phyloP scores from a whole-genome alignment of 2,113 vertebrate species.

The Cyrtonyx montezumae region DNA sequence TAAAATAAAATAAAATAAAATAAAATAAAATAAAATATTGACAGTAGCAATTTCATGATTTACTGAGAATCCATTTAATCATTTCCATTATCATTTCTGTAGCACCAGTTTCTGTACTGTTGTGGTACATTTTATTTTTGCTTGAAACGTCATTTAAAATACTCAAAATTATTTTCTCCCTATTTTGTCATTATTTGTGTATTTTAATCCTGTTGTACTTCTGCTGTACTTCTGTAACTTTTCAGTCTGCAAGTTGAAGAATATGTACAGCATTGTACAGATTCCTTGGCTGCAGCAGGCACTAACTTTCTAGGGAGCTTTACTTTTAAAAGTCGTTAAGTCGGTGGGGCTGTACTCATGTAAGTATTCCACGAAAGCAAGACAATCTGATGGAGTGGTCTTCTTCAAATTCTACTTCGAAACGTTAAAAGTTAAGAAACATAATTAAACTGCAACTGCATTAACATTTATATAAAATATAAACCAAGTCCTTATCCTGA shows the following conservation, averaged over 20 bases:
- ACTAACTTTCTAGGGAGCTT: conserved; percentile 54
- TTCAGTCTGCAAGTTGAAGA: background rate
- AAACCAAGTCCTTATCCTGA: conserved; percentile 98
- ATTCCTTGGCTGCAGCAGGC: background rate
- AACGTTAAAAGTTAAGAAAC: conserved; percentile 91
- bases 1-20: background rate
- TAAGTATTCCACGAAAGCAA: conserved; percentile 67
- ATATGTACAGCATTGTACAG: background rate
- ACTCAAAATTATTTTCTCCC: background rate
- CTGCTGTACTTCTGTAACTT: background rate
- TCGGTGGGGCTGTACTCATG: background rate
- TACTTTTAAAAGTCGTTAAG: conserved; percentile 45
- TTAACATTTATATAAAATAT: conserved; percentile 96
- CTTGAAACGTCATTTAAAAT: background rate
- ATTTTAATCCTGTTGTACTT: background rate
- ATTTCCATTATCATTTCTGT: background rate
- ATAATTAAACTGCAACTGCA: conserved; percentile 92
- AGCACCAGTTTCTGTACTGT: background rate
- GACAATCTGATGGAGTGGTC: conserved; percentile 75
- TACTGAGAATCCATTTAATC: background rate
- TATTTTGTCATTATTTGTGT: background rate
- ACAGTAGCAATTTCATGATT: background rate
- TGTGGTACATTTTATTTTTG: background rate
- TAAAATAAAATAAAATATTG: background rate
- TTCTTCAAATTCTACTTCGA: conserved; percentile 75